phyloP scores from a whole-genome alignment of 2,888 invertebrate species.

The Liodrosophila aerea region DNA sequence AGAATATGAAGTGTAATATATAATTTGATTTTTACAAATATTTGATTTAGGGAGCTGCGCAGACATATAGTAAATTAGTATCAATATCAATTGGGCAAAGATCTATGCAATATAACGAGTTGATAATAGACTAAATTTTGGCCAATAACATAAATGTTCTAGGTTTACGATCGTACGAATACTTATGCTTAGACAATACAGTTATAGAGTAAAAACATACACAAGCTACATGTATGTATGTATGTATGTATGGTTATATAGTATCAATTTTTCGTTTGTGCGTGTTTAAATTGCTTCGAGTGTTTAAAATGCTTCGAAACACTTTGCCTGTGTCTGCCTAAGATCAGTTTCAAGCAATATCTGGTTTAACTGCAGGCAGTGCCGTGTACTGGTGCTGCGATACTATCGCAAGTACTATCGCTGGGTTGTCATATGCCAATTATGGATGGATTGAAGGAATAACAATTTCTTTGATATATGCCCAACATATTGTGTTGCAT shows the following conservation, averaged over 20 bases:
- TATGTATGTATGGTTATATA: constrained; percentile 28
- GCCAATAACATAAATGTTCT: constrained; percentile 61
- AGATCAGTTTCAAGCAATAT: constrained; percentile 16
- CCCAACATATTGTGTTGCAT: neutral
- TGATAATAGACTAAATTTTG: constrained; percentile 44
- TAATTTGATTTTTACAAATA: constrained; percentile 30
- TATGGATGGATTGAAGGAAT: neutral
- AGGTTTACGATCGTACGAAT: constrained; percentile 31
- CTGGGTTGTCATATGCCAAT: neutral
- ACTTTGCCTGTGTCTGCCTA: constrained; percentile 5
- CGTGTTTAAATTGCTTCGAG: constrained; percentile 46
- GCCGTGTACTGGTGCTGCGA: constrained; percentile 8
- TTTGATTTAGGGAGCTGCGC: constrained; percentile 19
- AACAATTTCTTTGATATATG: neutral
- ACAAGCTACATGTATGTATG: constrained; percentile 10
- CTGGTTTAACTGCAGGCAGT: constrained; percentile 24
- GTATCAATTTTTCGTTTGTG: constrained; percentile 37
- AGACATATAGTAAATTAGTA: constrained; percentile 22
- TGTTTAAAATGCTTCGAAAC: constrained; percentile 9
- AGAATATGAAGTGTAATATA: constrained; percentile 7
- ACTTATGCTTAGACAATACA: constrained; percentile 38
- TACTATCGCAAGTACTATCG: constrained; percentile 1
- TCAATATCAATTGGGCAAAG: constrained; percentile 45
- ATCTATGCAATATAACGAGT: constrained; percentile 43
- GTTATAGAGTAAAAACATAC: constrained; percentile 62